These are phyloP conservation scores for Sinonovacula constricta DNA, from an alignment of 1,140 invertebrate species.

Conservation along the genomic window DNA sequence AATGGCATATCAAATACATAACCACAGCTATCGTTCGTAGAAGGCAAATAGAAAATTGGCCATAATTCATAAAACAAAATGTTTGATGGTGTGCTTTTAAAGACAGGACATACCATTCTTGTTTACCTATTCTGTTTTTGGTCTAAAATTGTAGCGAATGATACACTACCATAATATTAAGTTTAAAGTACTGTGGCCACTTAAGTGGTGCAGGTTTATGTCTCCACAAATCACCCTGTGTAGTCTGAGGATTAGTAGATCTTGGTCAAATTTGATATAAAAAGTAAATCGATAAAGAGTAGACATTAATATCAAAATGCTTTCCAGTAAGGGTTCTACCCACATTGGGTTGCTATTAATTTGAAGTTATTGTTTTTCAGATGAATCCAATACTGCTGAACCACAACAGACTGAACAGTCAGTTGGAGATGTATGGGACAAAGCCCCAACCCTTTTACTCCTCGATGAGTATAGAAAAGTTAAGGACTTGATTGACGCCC, in stretches of 20 bases:
- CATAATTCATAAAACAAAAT: conserved; percentile 18
- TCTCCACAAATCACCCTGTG: conserved; percentile 21
- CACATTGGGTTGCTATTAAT: conserved; percentile 24
- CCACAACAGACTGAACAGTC: too few species aligned
- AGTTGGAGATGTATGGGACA: too few species aligned
- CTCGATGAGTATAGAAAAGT: conserved; percentile 22
- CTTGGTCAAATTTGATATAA: conserved; percentile 8
- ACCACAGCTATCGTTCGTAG: conserved; percentile 17
- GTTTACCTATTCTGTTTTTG: not conserved
- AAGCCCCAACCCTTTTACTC: conserved; percentile 20
- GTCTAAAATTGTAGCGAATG: conserved; percentile 19
- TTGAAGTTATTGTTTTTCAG: conserved; percentile 18
- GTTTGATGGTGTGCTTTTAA: conserved; percentile 23
- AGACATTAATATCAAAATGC: too few species aligned
- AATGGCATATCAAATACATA: conserved; percentile 25
- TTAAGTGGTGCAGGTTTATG: conserved; percentile 22
- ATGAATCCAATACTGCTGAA: conserved; percentile 23
- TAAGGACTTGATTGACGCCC: conserved; percentile 16
- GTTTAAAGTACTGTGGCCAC: conserved; percentile 11
- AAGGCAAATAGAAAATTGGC: conserved; percentile 24
- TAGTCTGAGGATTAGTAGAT: too few species aligned
- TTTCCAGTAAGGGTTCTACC: conserved; percentile 22
- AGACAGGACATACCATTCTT: conserved; percentile 13
- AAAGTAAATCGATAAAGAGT: conserved; percentile 10
- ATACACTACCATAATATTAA: conserved; percentile 19